Conservation (phyloP, 2,797 vertebrate genomes). For the Ctenopoma multispine region DNA sequence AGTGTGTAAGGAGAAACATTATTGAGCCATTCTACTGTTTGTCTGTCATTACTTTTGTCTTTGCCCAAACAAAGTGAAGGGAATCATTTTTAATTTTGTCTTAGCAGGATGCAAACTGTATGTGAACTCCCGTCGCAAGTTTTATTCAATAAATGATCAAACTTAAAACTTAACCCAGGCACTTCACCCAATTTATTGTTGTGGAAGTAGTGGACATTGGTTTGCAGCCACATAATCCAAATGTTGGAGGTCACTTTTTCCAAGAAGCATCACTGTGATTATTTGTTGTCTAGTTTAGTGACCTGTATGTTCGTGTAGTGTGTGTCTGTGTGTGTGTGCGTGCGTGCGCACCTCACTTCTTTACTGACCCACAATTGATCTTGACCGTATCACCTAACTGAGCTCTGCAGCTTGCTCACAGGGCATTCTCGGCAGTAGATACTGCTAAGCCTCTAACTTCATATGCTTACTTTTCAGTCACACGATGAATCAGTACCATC, state of each 20-base stretch:
- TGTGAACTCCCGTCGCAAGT: not conserved
- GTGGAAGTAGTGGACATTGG: slow-evolving; percentile 8
- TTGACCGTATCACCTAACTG: slow-evolving; percentile 11
- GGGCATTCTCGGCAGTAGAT: slow-evolving; percentile 44
- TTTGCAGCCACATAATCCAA: slow-evolving; percentile 35
- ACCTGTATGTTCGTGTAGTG: slow-evolving; percentile 27
- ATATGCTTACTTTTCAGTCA: slow-evolving; percentile 75
- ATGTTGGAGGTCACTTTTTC: slow-evolving; percentile 9
- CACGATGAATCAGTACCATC: slow-evolving; percentile 65
- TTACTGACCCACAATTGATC: slow-evolving; percentile 1
- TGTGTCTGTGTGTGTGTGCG: not conserved
- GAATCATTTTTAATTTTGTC: slow-evolving; percentile 24
- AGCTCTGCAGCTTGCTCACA: slow-evolving; percentile 32
- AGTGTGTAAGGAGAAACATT: not conserved
- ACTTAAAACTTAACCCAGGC: slow-evolving; percentile 25
- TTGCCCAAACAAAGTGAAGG: slow-evolving; percentile 22
- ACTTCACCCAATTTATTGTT: slow-evolving; percentile 8
- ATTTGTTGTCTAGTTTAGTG: slow-evolving; percentile 21
- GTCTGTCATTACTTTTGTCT: slow-evolving; percentile 11
- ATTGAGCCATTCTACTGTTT: slow-evolving; percentile 15
- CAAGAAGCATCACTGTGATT: slow-evolving; percentile 4
- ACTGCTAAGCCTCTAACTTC: slow-evolving; percentile 63
- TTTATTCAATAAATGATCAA: slow-evolving; percentile 9
- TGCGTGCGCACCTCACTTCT: not conserved
- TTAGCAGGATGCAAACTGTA: slow-evolving; percentile 1